phyloP scores from a whole-genome alignment of 2,888 invertebrate genomes.

The Agonopterix arenella region DNA sequence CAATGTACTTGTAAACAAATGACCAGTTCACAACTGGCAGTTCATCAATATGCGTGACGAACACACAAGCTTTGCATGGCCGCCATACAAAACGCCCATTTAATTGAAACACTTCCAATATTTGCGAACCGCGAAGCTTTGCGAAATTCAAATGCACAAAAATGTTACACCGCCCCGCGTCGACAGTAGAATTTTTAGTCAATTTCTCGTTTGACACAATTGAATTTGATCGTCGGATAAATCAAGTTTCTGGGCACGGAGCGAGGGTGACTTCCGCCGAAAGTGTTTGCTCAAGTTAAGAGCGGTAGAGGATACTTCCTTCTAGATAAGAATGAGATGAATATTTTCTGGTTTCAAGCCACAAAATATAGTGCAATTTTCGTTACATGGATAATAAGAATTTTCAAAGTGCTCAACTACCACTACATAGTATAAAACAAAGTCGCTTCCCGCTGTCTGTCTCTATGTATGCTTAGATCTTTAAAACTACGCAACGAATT shows the following conservation, averaged over 20 bases:
- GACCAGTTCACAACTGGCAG: neutral
- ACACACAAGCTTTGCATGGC: neutral
- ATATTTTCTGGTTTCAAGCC: too few relatives aligned
- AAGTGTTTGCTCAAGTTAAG: conserved; percentile 23
- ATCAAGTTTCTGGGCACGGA: conserved; percentile 65
- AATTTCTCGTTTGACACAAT: conserved; percentile 66
- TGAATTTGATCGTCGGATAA: conserved; percentile 66
- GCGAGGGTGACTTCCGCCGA: conserved; percentile 41
- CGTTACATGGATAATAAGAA: too few relatives aligned
- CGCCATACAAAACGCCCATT: too few relatives aligned
- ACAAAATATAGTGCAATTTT: too few relatives aligned
- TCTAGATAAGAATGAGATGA: neutral
- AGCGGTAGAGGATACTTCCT: conserved; percentile 11
- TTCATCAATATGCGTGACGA: neutral
- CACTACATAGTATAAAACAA: too few relatives aligned
- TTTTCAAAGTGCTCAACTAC: too few relatives aligned
- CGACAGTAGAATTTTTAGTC: conserved; percentile 64
- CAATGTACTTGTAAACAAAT: too few relatives aligned
- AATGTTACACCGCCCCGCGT: conserved; percentile 22
- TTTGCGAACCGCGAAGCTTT: neutral
- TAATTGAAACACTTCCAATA: neutral
- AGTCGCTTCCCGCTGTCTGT: too few relatives aligned
- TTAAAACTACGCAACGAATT: too few relatives aligned
- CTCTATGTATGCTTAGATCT: too few relatives aligned
- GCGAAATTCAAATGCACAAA: conserved; percentile 33